Evolutionary conservation across 1,140 invertebrate species (phyloP).

Genomic region (Hesperophylax magnus): DNA sequence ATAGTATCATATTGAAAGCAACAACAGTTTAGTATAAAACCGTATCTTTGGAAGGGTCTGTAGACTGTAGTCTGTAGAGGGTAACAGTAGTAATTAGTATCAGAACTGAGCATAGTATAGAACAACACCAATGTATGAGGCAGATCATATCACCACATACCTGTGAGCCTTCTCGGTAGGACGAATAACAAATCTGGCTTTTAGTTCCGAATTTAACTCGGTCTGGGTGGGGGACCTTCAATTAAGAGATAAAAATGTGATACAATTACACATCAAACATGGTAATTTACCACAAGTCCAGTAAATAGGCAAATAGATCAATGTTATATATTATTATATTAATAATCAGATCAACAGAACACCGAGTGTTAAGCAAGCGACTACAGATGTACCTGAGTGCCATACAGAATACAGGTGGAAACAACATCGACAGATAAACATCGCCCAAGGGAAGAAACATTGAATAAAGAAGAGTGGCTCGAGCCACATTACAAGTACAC

Average conservation of each 20-base stretch:
- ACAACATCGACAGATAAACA: constrained; percentile 52
- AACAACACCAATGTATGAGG: constrained; percentile 69
- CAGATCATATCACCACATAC: constrained; percentile 65
- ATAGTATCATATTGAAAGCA: constrained; percentile 37
- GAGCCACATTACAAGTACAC: constrained; percentile 12
- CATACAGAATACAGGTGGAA: constrained; percentile 33
- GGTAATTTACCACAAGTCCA: constrained; percentile 12
- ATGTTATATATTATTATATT: constrained; percentile 13
- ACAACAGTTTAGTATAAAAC: constrained; percentile 10
- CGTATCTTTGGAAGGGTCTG: background rate
- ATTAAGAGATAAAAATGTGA: constrained; percentile 69
- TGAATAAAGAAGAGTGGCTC: constrained; percentile 27
- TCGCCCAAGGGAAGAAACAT: constrained; percentile 47
- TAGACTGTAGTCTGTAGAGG: background rate
- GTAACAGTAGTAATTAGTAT: constrained; percentile 55
- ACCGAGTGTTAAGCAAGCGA: constrained; percentile 56
- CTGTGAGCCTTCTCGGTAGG: constrained; percentile 70
- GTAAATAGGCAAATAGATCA: background rate
- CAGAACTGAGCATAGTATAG: constrained; percentile 61
- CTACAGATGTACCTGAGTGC: constrained; percentile 40
- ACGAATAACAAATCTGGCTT: constrained; percentile 69
- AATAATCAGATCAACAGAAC: constrained; percentile 45
- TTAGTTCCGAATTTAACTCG: constrained; percentile 69
- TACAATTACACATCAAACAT: constrained; percentile 51
- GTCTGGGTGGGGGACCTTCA: constrained; percentile 72